Evolutionary conservation across 1,140 invertebrate species (phyloP), one percentile per base, ranked within the genome.

Genomic region (Nasonia vitripennis): DNA sequence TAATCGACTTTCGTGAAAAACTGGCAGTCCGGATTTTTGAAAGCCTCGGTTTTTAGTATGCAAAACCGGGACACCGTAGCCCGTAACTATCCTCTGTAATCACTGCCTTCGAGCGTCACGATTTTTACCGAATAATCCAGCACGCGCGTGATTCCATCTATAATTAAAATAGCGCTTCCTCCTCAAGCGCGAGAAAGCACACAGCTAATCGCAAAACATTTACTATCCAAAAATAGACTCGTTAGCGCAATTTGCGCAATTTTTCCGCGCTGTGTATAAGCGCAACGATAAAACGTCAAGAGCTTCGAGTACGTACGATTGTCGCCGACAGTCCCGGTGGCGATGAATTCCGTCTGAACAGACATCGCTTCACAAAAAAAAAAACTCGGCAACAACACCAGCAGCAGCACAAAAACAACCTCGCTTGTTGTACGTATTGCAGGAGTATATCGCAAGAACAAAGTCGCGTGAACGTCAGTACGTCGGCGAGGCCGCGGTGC

Each of bases 281-380:
- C 27, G 27, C 12, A 51, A 12, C 14, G 12, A 45, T 51, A 51
- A 37, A 12, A 51, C 48, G 48, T 51, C 11, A 51, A 51, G 2
- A 62, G 55, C 55, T 20, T 31, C 4, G 27, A 4, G n/a, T 77
- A 85, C 84, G 73, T 85, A 85, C 84, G 84, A 62, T 78, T 78
- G 34, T 85, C 73, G 41, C 41, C 23, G 1, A 14, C 14, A 14
- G 45, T 9, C 12, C 67, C 77, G 37, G 68, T 67, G 37, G 68
- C 68, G 37, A 81, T 34, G 20, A 48, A 70, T 1, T 85, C 62
- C 0, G 79, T 81, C 23, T 27, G 70, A 23, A 81, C 55, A 20
- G 73, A 77, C 84, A 85, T 9, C 48, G 34, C 23, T 11, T 7
- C 14, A 31, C 55, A 17, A 78, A n/a, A 11, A 62, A 62, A 62